These are phyloP conservation scores for Vesta saturnalis DNA, from an alignment of 2,888 invertebrate genomes.

Conservation along the genomic window DNA sequence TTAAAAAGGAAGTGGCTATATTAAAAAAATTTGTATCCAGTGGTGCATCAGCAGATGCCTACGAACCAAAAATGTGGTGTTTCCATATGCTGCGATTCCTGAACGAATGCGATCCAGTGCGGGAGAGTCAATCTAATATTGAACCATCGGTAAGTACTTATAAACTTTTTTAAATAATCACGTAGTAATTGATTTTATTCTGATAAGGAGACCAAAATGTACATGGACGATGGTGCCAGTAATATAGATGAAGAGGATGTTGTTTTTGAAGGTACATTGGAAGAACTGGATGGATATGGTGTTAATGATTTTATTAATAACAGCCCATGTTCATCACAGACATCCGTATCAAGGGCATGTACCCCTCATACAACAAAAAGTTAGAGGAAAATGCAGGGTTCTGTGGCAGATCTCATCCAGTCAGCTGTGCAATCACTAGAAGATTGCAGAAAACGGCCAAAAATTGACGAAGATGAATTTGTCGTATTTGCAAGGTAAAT, in stretches of 20 bases:
- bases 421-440: neutral
- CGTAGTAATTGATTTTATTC: too few species aligned
- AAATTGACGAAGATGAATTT: neutral
- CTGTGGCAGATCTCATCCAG: too few species aligned
- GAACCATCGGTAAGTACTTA: too few species aligned
- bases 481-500: neutral
- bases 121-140: neutral
- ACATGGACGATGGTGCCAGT: too few species aligned
- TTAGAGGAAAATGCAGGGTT: neutral
- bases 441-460: neutral
- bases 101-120: neutral
- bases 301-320: too few species aligned
- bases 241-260: neutral
- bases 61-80: neutral
- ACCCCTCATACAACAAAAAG: neutral
- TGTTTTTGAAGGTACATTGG: neutral
- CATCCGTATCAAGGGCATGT: neutral
- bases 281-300: conserved; percentile 2
- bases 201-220: too few species aligned
- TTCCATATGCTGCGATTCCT: neutral
- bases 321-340: neutral
- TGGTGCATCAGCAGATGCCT: neutral
- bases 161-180: too few species aligned
- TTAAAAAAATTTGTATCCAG: neutral
- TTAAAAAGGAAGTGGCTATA: neutral